Evolutionary conservation across 2,797 vertebrate genomes (phyloP).

Genomic region (Liasis olivaceus): DNA sequence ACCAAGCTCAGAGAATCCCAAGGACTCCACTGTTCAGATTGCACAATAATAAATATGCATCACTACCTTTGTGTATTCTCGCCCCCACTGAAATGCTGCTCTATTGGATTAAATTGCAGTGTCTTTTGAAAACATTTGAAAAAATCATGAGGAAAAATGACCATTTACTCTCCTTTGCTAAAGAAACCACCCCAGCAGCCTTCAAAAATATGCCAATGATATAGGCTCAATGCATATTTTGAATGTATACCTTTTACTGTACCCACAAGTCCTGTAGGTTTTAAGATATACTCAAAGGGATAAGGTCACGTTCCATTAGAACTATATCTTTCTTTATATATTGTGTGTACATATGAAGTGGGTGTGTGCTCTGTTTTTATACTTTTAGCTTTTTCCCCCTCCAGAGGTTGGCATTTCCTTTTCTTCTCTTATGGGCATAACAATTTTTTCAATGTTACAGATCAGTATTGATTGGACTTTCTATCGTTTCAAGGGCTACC

Average conservation of each 20-base stretch:
- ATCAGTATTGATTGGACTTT: not conserved
- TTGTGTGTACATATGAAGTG: not conserved
- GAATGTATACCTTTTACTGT: constrained; percentile 6
- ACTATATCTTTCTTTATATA: not conserved
- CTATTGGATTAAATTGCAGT: not conserved
- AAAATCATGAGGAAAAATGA: not conserved
- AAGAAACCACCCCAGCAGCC: not conserved
- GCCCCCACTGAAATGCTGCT: not conserved
- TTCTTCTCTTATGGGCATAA: not conserved
- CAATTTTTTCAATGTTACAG: not conserved
- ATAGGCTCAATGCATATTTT: not conserved
- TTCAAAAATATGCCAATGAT: not conserved
- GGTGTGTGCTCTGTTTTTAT: not conserved
- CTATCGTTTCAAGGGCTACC: not conserved
- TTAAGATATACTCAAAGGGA: not conserved
- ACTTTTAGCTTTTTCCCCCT: not conserved
- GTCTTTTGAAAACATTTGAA: not conserved
- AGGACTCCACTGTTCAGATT: not conserved
- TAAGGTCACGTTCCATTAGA: not conserved
- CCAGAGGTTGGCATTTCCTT: not conserved
- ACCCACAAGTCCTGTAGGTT: not conserved
- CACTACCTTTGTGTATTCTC: not conserved
- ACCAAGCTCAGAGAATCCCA: too few relatives aligned
- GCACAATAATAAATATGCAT: not conserved
- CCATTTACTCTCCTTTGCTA: not conserved